Evolutionary conservation across 2,888 invertebrate species (phyloP).

Genomic region (Neoitamus cyanurus): DNA sequence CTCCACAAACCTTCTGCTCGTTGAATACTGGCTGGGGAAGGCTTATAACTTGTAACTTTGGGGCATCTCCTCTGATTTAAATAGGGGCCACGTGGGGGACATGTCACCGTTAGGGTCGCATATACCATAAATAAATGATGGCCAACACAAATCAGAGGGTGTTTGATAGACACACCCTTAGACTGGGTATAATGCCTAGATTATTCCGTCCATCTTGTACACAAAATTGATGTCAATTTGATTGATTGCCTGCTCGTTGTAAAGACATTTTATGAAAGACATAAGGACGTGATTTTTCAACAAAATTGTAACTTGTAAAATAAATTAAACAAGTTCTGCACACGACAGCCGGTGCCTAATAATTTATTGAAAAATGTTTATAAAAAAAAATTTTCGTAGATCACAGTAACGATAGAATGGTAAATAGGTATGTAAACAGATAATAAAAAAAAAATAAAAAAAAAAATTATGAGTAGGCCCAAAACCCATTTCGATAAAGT

Average conservation of each 20-base stretch:
- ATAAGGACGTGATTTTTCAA: not conserved
- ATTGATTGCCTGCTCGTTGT: not conserved
- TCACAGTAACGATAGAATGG: no score
- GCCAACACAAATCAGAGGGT: not conserved
- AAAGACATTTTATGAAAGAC: not conserved
- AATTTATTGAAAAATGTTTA: no score
- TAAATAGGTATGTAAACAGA: no score
- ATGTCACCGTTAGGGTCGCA: not conserved
- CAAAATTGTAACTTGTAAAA: no score
- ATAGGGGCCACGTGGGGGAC: not conserved
- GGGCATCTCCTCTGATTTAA: not conserved
- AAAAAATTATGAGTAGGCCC: no score
- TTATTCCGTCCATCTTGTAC: not conserved
- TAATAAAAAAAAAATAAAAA: no score
- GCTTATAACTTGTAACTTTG: not conserved
- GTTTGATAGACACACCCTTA: not conserved
- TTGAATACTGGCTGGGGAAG: no score
- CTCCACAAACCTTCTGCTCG: no score
- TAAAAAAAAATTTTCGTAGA: no score
- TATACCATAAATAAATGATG: not conserved
- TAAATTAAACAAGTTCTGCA: no score
- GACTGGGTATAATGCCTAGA: not conserved
- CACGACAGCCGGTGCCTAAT: no score
- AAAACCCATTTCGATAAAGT: not conserved
- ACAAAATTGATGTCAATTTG: not conserved